Evolutionary conservation across 2,888 invertebrate species (phyloP), one percentile per base, ranked within the genome.

Genomic region (Drosophila parthenogenetica): DNA sequence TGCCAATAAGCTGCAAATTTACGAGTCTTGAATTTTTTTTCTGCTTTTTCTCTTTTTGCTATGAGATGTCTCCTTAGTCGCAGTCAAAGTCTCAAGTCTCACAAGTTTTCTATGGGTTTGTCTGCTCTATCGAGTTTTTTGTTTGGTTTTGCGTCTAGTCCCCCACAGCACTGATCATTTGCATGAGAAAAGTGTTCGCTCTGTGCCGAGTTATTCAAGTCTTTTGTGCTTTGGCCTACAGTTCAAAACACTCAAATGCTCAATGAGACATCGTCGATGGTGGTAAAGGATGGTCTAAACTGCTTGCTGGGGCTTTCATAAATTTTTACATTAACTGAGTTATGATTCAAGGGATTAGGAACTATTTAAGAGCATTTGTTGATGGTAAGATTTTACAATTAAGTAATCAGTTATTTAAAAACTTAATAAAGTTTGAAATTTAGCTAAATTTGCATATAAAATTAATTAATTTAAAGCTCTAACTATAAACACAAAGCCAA

Each of bases 1-100:
- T 86, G 89, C 85, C 90, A 89, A 90, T 91, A 91, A 91, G 91
- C 92, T 87, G 89, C 73, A 87, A 91, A 91, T 91, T 91, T 91
- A 91, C 89, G 91, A 90, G 86, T 76, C 86, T 86, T 81, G 82
- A 50, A 10, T 42, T 57, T 35, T 35, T 35, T 35, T 29, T n/a
- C 19, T 19, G 19, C 29, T 5, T 7, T 25, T 25, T 35, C 13
- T 35, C 3, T 35, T 35, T 35, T 42, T 3, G 46, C 57, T 55
- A 55, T 55, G 62, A 62, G 32, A 32, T 49, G 55, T 63, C 37
- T n/a, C 39, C 37, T 42, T 50, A 40, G 54, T 17, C 40, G 16
- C 46, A 67, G 58, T 58, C 59, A 54, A 48, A 25, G 45, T 63
- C 46, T 45, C 43, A n/a, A 17, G 22, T 22, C 22, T 51, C 53